Evolutionary conservation across 2,797 vertebrate species (phyloP).

Genomic region (Gorsachius magnificus): DNA sequence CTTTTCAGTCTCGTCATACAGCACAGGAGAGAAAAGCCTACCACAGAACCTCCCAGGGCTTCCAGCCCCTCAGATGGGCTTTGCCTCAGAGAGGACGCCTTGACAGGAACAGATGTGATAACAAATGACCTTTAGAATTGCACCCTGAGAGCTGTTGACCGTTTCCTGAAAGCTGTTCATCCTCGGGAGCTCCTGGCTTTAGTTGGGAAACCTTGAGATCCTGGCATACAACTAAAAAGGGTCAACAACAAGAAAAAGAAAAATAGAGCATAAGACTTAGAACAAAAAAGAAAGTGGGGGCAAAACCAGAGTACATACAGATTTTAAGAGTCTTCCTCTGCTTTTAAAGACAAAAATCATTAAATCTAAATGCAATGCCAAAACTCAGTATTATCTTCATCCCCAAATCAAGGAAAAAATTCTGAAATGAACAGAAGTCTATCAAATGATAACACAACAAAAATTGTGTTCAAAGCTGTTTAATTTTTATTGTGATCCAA

Average conservation of each 20-base stretch:
- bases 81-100: slow-evolving; percentile 6
- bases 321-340: not conserved
- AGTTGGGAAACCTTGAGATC: slow-evolving; percentile 13
- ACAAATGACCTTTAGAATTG: slow-evolving; percentile 62
- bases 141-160: slow-evolving; percentile 42
- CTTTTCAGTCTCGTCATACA: slow-evolving; percentile 13
- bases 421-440: not conserved
- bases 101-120: slow-evolving; percentile 61
- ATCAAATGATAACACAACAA: not conserved
- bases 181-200: slow-evolving; percentile 22
- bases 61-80: not conserved
- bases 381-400: not conserved
- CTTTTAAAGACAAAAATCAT: not conserved
- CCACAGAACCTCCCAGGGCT: not conserved
- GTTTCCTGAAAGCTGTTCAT: slow-evolving; percentile 25
- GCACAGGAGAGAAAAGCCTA: slow-evolving; percentile 18
- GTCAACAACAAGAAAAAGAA: not conserved
- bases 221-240: not conserved
- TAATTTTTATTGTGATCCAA: not conserved
- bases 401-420: not conserved
- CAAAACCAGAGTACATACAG: not conserved
- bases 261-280: not conserved
- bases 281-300: not conserved
- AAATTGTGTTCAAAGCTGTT: not conserved
- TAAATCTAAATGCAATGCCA: not conserved